phyloP scores from a whole-genome alignment of 2,888 invertebrate genomes.

The Cacoxenus indagator region DNA sequence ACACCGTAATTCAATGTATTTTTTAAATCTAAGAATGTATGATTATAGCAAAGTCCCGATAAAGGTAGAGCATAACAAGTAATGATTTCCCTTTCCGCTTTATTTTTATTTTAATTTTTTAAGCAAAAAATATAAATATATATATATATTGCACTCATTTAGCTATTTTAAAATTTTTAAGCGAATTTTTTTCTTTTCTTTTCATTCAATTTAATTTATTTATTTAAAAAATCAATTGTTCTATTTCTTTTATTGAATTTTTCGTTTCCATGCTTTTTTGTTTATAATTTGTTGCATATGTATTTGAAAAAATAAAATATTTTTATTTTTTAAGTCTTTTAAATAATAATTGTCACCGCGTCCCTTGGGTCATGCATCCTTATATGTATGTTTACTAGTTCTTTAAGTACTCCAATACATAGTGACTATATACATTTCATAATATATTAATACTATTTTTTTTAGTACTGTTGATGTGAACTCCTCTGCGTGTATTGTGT shows the following conservation, averaged over 20 bases:
- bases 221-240: background rate
- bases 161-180: too few species aligned
- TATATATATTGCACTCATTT: too few species aligned
- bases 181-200: too few species aligned
- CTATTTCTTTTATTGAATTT: background rate
- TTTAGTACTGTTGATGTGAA: background rate
- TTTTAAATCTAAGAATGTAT: too few species aligned
- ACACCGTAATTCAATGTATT: too few species aligned
- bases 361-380: too few species aligned
- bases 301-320: background rate
- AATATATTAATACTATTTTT: conserved; percentile 22
- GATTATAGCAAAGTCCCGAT: too few species aligned
- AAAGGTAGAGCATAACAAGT: too few species aligned
- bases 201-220: background rate
- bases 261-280: background rate
- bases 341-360: background rate
- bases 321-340: background rate
- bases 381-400: conserved; percentile 54
- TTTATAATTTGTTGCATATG: background rate
- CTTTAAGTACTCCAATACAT: conserved; percentile 47
- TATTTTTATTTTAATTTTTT: too few species aligned
- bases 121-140: too few species aligned
- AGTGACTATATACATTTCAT: conserved; percentile 29
- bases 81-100: too few species aligned
- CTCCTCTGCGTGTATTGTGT: background rate